Base-by-base conservation (phyloP, 2,113 vertebrate species). In the Pedetes capensis region DNA sequence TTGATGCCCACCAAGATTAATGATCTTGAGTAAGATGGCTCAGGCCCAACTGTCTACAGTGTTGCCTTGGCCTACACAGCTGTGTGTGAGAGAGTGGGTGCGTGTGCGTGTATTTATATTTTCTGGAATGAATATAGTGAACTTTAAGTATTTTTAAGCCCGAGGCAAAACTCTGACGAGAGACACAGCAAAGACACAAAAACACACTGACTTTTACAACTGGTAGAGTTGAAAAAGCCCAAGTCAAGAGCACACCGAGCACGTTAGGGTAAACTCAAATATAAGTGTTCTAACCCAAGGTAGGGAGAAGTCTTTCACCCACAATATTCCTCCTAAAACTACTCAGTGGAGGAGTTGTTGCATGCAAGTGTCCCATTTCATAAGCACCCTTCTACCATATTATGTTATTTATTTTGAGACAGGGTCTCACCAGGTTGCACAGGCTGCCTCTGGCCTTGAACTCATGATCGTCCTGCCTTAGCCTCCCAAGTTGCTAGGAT, bases 141-240 rank as follows among this genome's bases (percentile, higher is more conserved):
- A 87, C 44, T 75, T 39, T 17, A 49, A 91, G 2, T 32, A 49
- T 12, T 71, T 87, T 86, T 87, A 55, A 91, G 76, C 44, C 22
- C 37, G 12, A 44, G 16, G 20, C 51, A 93, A 64, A 78, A 66
- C 59, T 89, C 75, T 69, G 51, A 83, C 25, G 53, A 68, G 55
- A 93, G 18, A 82, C 0, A 61, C 13, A 92, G 71, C 69, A 87
- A 59, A 96, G 74, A 59, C 10, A 91, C 34, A 66, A 61, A 95
- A 51, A 75, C 61, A 49, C 68, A 44, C 0, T 20, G 44, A 88
- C 14, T 51, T 1, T 76, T 2, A 44, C 13, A 72, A 22, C 59
- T 5, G 55, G 79, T 17, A 71, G 22, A 74, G 16, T 2, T 14
- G 75, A 47, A 59, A 66, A 68, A 81, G 81, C 55, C 57, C 6